Evolutionary conservation across 2,888 invertebrate genomes (phyloP).

Genomic region (Sphinx pinastri): DNA sequence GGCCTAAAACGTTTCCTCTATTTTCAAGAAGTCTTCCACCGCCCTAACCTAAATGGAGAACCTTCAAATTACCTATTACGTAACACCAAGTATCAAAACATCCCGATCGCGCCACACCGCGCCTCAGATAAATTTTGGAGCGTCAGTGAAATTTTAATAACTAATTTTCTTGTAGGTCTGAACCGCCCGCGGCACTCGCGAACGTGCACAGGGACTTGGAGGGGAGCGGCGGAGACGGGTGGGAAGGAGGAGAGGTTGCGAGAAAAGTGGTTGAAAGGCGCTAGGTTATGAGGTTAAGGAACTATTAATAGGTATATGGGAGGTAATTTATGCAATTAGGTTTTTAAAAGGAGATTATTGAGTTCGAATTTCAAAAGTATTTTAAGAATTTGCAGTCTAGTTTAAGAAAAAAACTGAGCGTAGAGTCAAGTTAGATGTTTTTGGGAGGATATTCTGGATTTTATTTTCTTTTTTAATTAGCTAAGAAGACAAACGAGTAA

Average conservation of each 20-base stretch:
- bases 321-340: no score
- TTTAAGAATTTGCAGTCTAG: no score
- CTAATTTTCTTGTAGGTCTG: conserved; percentile 82
- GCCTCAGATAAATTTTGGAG: conserved; percentile 81
- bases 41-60: no score
- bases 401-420: no score
- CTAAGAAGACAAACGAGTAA: no score
- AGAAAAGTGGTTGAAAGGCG: conserved; percentile 5
- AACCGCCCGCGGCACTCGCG: conserved; percentile 40
- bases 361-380: no score
- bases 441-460: no score
- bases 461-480: no score
- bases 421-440: no score
- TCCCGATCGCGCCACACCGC: conserved; percentile 45
- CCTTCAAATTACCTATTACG: conserved; percentile 27
- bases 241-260: neutral
- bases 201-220: conserved; percentile 5
- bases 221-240: neutral
- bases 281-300: conserved; percentile 16
- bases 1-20: no score
- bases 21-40: no score
- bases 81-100: conserved; percentile 51
- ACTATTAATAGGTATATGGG: neutral
- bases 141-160: conserved; percentile 85
- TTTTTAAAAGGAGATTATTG: no score